Percentiles rank a stretch among this genome's conserved stretches.
Evolutionary conservation across 2,797 vertebrate species (phyloP).

Genomic region (Sebastes taczanowskii): DNA sequence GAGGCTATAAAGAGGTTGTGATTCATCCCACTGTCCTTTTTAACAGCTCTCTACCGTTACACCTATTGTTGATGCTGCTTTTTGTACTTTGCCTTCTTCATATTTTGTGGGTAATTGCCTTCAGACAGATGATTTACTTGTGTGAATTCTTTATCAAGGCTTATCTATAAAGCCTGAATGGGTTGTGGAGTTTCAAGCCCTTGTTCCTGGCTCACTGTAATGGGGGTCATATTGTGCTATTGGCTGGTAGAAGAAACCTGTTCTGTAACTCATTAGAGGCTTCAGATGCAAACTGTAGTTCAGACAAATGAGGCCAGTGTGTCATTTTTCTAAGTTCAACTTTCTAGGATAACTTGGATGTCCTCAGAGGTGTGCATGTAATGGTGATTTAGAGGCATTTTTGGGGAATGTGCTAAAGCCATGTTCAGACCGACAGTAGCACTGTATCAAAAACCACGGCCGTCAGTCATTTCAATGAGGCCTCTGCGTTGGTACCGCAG

Average conservation of each 20-base stretch:
- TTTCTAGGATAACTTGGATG: constrained; percentile 55
- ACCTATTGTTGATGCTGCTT: constrained; percentile 40
- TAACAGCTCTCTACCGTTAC: constrained; percentile 38
- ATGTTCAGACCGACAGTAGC: background rate
- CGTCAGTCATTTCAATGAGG: constrained; percentile 1
- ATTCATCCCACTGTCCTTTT: constrained; percentile 48
- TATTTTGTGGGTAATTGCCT: constrained; percentile 35
- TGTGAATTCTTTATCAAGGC: constrained; percentile 16
- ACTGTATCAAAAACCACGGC: background rate
- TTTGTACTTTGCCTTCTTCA: constrained; percentile 26
- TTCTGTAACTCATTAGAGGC: constrained; percentile 51
- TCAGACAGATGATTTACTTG: constrained; percentile 17
- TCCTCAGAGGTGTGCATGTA: constrained; percentile 34
- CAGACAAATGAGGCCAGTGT: constrained; percentile 67
- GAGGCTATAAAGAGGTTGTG: constrained; percentile 61
- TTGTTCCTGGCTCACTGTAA: constrained; percentile 32
- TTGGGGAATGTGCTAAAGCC: background rate
- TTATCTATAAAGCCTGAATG: constrained; percentile 16
- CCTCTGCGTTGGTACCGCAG: background rate
- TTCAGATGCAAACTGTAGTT: constrained; percentile 52
- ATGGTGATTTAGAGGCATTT: constrained; percentile 18
- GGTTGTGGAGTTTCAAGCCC: constrained; percentile 4
- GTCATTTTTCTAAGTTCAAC: constrained; percentile 57
- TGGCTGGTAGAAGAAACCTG: constrained; percentile 40
- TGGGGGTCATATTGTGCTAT: constrained; percentile 49